A percentile compares a stretch with the other conserved stretches of the same genome.
Evolutionary conservation across 2,113 vertebrate species (phyloP).

Genomic region (Odocoileus hemionus): DNA sequence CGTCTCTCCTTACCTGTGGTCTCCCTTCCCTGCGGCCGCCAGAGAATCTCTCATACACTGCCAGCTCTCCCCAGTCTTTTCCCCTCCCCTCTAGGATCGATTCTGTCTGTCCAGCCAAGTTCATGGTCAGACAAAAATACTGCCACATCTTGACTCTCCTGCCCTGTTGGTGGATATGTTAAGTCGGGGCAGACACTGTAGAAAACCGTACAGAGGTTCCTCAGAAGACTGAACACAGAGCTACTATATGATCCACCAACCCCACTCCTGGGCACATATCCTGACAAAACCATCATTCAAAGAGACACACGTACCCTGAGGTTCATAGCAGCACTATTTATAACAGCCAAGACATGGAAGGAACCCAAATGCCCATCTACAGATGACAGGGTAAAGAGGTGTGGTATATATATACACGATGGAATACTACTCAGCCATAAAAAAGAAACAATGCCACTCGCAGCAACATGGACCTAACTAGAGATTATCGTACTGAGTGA

Average conservation of each 20-base stretch:
- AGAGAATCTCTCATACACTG: neutral
- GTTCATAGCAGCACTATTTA: neutral
- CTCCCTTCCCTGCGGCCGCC: accelerated
- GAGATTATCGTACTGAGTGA: neutral
- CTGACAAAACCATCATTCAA: neutral
- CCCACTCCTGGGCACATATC: neutral
- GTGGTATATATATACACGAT: accelerated
- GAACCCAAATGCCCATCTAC: neutral
- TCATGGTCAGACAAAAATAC: neutral
- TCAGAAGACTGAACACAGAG: neutral
- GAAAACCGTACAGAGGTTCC: neutral
- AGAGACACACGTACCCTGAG: neutral
- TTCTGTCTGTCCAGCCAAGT: neutral
- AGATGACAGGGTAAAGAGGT: neutral
- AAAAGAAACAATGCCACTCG: neutral
- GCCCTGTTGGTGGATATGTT: neutral
- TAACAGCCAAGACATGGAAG: neutral
- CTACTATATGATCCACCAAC: neutral
- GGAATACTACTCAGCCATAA: neutral
- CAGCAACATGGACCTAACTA: neutral
- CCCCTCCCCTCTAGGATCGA: neutral
- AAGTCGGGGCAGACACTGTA: neutral
- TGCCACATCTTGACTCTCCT: too few species aligned
- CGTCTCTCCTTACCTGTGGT: neutral
- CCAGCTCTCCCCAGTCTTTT: neutral